phyloP scores from a whole-genome alignment of 2,113 vertebrate species.

The Sphaerodactylus townsendi region DNA sequence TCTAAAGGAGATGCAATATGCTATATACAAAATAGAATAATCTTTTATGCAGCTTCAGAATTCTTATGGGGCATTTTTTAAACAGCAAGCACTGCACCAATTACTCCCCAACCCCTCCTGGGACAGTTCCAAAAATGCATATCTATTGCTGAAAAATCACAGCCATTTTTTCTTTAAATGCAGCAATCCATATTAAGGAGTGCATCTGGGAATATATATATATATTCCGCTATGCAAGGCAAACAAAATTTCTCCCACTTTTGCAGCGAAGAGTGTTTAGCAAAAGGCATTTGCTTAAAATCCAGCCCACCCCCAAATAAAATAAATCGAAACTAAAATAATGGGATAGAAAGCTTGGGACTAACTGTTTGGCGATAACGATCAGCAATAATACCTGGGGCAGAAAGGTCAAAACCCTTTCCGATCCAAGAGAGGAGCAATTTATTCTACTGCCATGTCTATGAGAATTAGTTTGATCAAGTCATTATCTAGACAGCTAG shows the following conservation, averaged over 20 bases:
- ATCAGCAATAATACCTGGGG: slow-evolving; percentile 73
- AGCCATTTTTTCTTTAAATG: slow-evolving; percentile 8
- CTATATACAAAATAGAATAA: slow-evolving; percentile 89
- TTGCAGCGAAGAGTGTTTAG: slow-evolving; percentile 22
- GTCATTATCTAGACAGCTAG: slow-evolving; percentile 63
- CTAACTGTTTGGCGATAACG: slow-evolving; percentile 65
- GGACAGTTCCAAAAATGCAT: neutral
- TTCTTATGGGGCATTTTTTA: slow-evolving; percentile 63
- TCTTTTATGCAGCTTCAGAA: slow-evolving; percentile 88
- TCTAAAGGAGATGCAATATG: slow-evolving; percentile 94
- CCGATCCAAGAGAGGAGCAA: slow-evolving; percentile 67
- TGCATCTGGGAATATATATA: neutral
- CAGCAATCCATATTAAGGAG: slow-evolving; percentile 14
- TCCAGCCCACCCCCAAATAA: neutral
- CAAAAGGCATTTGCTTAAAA: slow-evolving; percentile 55
- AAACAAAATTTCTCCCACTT: slow-evolving; percentile 32
- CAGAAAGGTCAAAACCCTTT: slow-evolving; percentile 68
- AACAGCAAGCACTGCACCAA: slow-evolving; percentile 44
- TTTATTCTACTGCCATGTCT: slow-evolving; percentile 68
- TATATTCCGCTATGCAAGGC: neutral
- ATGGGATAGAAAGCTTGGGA: slow-evolving; percentile 50
- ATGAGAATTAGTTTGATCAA: slow-evolving; percentile 73
- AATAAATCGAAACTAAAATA: neutral
- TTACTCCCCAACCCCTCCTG: slow-evolving; percentile 17
- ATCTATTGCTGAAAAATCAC: neutral